Evolutionary conservation across 2,888 invertebrate species (phyloP), one percentile per base, ranked within the genome.

Genomic region (Alentia gelatinosa): DNA sequence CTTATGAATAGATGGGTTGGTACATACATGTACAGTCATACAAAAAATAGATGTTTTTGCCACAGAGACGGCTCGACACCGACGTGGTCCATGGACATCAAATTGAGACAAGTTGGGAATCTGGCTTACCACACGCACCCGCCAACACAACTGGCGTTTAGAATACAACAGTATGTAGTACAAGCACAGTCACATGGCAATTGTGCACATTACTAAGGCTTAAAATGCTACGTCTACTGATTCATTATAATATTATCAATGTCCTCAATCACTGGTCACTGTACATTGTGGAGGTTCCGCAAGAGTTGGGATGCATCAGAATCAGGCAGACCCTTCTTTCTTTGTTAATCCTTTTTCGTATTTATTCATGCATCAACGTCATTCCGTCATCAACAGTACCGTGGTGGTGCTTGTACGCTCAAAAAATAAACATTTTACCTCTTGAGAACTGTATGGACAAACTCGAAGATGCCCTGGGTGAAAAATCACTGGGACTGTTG

Each of bases 11-110:
- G 47, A 79, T 86, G 50, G 39, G 50, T 88, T 42, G 26, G n/a
- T 88, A 88, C 47, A 47, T 88, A 88, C 42, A 50, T 88, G 37
- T 83, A 83, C 83, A 83, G 83, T 40, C 7, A 83, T 83, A 83
- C 83, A 83, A 83, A 83, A 83, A 83, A 83, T 83, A 83, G 83
- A 83, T 83, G 83, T 40, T 83, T 39, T 40, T 83, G 39, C 39
- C 40, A 37, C 39, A 37, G 83, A 40, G 83, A 40, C 39, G 35
- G 40, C 83, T 40, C 26, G 39, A 37, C 26, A 40, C 83, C 39
- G 39, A 40, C 39, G 39, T 35, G 7, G 86, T 50, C 50, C 26
- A 30, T 50, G 30, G 86, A 47, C 50, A 86, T 47, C 33, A 86
- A 42, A 30, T 26, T 86, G 86, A 83, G 26, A 86, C 86, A 86